phyloP scores from a whole-genome alignment of 2,797 vertebrate species.

The Toxotes lorentzi region DNA sequence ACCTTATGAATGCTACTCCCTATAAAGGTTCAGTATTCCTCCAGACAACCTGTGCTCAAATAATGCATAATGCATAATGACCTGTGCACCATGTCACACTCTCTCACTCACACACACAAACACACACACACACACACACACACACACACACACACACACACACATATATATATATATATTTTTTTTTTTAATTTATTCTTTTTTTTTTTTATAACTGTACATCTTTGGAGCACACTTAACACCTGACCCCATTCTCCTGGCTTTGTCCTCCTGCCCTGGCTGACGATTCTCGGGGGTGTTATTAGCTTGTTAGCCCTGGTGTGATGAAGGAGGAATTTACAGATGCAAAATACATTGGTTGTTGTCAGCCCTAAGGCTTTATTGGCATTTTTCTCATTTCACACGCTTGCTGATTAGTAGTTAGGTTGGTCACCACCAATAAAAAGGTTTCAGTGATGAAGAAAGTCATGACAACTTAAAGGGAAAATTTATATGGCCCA shows the following conservation, averaged over 20 bases:
- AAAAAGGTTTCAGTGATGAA: slow-evolving; percentile 25
- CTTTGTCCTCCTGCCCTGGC: not conserved
- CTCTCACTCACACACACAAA: too few species aligned
- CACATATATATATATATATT: too few species aligned
- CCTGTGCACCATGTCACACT: not conserved
- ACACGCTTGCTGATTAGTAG: slow-evolving; percentile 39
- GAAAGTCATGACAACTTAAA: slow-evolving; percentile 21
- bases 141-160: too few species aligned
- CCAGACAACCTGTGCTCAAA: not conserved
- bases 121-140: too few species aligned
- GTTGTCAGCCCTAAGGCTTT: slow-evolving; percentile 36
- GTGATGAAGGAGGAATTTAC: slow-evolving; percentile 70
- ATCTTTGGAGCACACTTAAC: not conserved
- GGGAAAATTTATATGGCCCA: not conserved
- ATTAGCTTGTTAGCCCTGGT: slow-evolving; percentile 67
- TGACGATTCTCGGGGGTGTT: slow-evolving; percentile 22
- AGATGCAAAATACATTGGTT: slow-evolving; percentile 50
- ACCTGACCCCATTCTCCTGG: slow-evolving; percentile 7
- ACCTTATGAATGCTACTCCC: not conserved
- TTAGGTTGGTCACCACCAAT: slow-evolving; percentile 7
- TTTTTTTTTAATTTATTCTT: not conserved
- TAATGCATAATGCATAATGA: not conserved
- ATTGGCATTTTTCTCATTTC: slow-evolving; percentile 32
- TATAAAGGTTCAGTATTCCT: not conserved
- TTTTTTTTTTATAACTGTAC: not conserved